Evolutionary conservation across 2,113 vertebrate genomes (phyloP).

Genomic region (Corythaixoides concolor): DNA sequence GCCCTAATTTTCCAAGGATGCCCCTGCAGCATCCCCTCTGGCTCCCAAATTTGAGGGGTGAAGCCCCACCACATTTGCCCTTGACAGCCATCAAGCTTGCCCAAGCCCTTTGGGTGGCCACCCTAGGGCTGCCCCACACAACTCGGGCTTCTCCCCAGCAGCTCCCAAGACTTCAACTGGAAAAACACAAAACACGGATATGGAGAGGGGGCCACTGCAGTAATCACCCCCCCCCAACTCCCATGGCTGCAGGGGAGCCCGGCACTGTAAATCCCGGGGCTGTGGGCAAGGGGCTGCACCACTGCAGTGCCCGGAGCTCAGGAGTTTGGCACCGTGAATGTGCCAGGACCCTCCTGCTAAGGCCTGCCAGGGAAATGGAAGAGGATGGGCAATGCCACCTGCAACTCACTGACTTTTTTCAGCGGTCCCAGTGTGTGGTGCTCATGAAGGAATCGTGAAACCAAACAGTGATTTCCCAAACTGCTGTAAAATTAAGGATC

Average conservation of each 20-base stretch:
- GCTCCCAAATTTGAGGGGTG: neutral
- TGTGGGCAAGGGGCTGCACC: neutral
- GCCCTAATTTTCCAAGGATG: neutral
- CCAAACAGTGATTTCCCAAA: neutral
- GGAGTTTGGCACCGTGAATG: too few relatives aligned
- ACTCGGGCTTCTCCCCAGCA: neutral
- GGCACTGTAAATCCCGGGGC: neutral
- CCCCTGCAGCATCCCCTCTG: fast-evolving
- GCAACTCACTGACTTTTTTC: neutral
- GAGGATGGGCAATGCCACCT: neutral
- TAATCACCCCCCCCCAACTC: too few relatives aligned
- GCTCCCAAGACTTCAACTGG: neutral
- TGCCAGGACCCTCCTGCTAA: neutral
- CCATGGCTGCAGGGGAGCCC: too few relatives aligned
- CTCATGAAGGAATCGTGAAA: neutral
- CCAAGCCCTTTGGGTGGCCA: neutral
- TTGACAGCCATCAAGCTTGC: neutral
- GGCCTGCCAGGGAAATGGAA: neutral
- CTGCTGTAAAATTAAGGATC: neutral
- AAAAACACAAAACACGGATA: fast-evolving
- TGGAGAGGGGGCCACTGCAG: fast-evolving
- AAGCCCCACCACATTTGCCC: neutral
- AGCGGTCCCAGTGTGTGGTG: neutral
- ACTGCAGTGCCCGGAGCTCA: neutral
- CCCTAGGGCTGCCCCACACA: fast-evolving